Evolutionary conservation across 2,797 vertebrate genomes (phyloP), one percentile per base, ranked within the genome.

Genomic region (Orientallactaga sibirica): DNA sequence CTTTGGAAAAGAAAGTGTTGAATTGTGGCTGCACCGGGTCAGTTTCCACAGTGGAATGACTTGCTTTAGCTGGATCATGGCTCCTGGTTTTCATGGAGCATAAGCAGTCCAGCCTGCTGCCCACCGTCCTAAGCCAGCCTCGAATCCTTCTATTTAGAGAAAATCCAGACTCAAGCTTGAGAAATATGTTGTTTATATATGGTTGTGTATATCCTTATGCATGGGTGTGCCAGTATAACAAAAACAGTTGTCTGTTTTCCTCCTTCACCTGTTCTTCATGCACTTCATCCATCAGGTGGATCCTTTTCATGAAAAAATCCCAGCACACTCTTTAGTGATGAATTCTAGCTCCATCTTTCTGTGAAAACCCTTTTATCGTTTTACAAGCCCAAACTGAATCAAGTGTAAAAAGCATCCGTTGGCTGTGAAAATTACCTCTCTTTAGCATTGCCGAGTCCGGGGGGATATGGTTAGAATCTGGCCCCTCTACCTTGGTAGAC

Each of bases 241-340:
- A 20, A 68, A 83, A 29, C 73, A 52, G 22, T 79, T 25, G 79
- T 76, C 41, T 86, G 61, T 86, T 94, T 93, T 55, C 55, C 8
- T 55, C 6, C n/a, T 71, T 67, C 16, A 7, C 20, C 25, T 25
- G 15, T 15, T 86, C 19, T 73, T 75, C 75, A 48, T 4, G 9
- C 2, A 78, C 0, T 86, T 92, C 52, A 70, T 75, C 66, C 4
- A 71, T 25, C 58, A 24, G n/a, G n/a, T 7, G n/a, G 22, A 11
- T 48, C n/a, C 52, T 78, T 55, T n/a, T 27, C 27, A 24, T 75
- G n/a, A 20, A 71, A 71, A 82, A 92, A 85, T 78, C 25, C 16
- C 61, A 70, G 7, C 25, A 14, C 18, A 29, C 33, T 76, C 37
- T 93, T 90, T 48, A 70, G 24, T 22, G 14, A 73, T 77, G 33